A percentile compares a stretch with the other conserved stretches of the same genome.
phyloP scores from a whole-genome alignment of 2,888 invertebrate species.

The Villa cingulata region DNA sequence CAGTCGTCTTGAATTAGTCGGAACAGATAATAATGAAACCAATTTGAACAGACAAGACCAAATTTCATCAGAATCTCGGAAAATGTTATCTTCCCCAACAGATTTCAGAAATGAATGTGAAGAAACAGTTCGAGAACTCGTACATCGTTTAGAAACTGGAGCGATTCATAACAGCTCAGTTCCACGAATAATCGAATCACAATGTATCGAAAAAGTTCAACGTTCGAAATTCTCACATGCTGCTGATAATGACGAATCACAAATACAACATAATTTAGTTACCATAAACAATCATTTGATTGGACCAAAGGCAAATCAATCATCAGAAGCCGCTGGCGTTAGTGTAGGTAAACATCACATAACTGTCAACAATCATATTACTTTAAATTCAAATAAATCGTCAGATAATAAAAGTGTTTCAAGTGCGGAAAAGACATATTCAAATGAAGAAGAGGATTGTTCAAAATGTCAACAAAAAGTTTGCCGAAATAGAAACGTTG shows the following conservation, averaged over 20 bases:
- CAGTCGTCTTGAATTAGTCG: constrained; percentile 65
- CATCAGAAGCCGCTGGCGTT: constrained; percentile 20
- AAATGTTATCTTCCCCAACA: too few relatives aligned
- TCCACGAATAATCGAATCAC: constrained; percentile 22
- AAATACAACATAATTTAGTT: constrained; percentile 19
- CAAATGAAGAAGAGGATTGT: constrained; percentile 7
- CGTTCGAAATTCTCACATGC: too few relatives aligned
- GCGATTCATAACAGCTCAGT: constrained; percentile 17
- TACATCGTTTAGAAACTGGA: constrained; percentile 31
- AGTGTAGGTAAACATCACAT: constrained; percentile 24
- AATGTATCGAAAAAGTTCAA: constrained; percentile 20
- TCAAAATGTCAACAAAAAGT: constrained; percentile 12
- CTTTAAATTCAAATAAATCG: constrained; percentile 17
- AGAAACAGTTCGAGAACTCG: constrained; percentile 32
- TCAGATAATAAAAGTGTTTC: too few relatives aligned
- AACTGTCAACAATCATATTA: constrained; percentile 37
- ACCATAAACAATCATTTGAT: constrained; percentile 38
- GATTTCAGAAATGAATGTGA: constrained; percentile 4
- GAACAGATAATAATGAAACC: too few relatives aligned
- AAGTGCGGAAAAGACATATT: too few relatives aligned
- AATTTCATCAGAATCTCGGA: not conserved
- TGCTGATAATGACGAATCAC: too few relatives aligned
- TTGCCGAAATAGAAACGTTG: constrained; percentile 37
- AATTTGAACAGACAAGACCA: too few relatives aligned
- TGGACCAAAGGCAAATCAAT: constrained; percentile 29